Base-by-base conservation (phyloP, 92 coral and sea anemone genomes). In the Umimayanthus chanpuru region DNA sequence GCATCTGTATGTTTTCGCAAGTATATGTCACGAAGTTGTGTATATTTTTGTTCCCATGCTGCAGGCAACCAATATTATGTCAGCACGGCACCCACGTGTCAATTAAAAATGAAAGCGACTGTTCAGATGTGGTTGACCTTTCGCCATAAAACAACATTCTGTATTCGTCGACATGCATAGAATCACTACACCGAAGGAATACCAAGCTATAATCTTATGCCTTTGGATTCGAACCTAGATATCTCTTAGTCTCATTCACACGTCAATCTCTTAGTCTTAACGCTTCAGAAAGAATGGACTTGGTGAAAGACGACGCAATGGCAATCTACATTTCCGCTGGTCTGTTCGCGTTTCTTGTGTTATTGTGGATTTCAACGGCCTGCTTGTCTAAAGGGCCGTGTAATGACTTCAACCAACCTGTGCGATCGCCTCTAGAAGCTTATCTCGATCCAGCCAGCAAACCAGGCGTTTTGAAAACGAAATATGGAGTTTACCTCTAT, bases 301-400 rank as follows among this genome's bases (percentile, higher is more conserved):
- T 83, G 64, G 65, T 91, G 64, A 80, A 88, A 23, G 91, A 93
- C 56, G 93, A 92, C 38, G 80, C 94, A 6, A 12, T 92, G 44
- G 94, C 96, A 20, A 82, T 95, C 70, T 95, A 95, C 55, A 93
- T 95, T 38, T 89, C 98, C 41, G 85, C 88, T 21, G 98, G 96
- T 21, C 76, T 95, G 79, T 90, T 93, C 36, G 93, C 94, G 5
- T 89, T 92, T 66, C 86, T 95, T 25, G 87, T 88, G 2, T 68
- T 95, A 3, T 30, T 95, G 65, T 95, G 96, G 94, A 79, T 91
- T 71, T 39, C 87, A 23, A 77, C 96, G 3, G 70, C 89, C 39
- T 90, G 93, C 65, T 84, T 90, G 10, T 95, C 92, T 67, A 95
- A 92, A 86, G 98, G 98, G 49, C 98, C 94, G 11, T 95, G 98